Evolutionary conservation across 2,797 vertebrate genomes (phyloP), one percentile per base, ranked within the genome.

Genomic region (Microcaecilia unicolor): DNA sequence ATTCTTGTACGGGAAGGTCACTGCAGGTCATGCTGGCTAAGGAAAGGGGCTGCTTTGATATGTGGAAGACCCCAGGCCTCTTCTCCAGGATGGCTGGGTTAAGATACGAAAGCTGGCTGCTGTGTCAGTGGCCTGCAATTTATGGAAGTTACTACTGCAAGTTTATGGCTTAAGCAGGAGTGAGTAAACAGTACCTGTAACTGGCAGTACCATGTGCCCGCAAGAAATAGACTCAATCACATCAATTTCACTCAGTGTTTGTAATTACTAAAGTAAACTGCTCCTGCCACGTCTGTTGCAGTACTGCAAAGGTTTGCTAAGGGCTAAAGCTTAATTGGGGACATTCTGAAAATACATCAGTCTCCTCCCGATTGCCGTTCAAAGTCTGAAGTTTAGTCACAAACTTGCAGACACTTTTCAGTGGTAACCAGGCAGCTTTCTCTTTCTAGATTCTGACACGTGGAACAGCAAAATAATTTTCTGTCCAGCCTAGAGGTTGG

Each of bases 301-400:
- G 56, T 27, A 34, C 49, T 46, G 47, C 9, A 48, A 57, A 58
- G 55, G 63, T 60, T 61, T 56, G 57, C 60, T 52, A 66, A 64
- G 67, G 58, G 60, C 37, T 58, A 28, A 39, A 57, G 57, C 62
- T 66, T 47, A 23, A 1, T 42, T 11, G 15, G 32, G 30, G 53
- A 51, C 58, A 61, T 17, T 55, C 49, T 58, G 71, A 55, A 54
- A 64, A 67, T 64, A 39, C 30, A 6, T 2, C 18, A 2, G 2
- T 42, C 51, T 56, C 39, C 11, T 3, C 1, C 2, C 28, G 24
- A 5, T 45, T 8, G 6, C 1, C 5, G 76, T 57, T 51, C 77
- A 73, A 80, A 78, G 70, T 72, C 76, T 71, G 28, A 48, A 41
- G 44, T 32, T 14, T 18, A 13, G 18, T n/a, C n/a, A n/a, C n/a